phyloP scores from a whole-genome alignment of 2,797 vertebrate genomes.

The Peromyscus melanophrys region DNA sequence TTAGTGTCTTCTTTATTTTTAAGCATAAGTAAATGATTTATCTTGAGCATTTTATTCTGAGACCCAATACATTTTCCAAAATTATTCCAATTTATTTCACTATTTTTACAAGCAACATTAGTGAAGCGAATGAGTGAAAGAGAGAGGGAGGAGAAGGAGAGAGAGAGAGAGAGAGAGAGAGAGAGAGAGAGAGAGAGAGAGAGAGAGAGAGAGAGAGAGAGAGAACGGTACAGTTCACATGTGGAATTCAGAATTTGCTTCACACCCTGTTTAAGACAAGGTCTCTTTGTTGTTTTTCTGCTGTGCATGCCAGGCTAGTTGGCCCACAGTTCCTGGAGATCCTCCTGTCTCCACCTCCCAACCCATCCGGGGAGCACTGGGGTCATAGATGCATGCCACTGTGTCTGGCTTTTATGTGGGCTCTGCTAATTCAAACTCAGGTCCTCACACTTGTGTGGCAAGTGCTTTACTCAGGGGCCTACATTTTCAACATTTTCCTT shows the following conservation, averaged over 20 bases:
- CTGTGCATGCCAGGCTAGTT: not conserved
- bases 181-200: not conserved
- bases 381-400: not conserved
- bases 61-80: not conserved
- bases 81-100: not conserved
- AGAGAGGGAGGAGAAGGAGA: not conserved
- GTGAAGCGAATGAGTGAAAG: not conserved
- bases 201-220: not conserved
- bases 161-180: not conserved
- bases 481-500: not conserved
- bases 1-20: not conserved
- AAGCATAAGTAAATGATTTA: not conserved
- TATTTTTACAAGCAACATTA: not conserved
- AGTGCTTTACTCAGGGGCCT: not conserved
- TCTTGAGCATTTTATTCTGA: not conserved
- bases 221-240: not conserved
- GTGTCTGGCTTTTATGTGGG: not conserved
- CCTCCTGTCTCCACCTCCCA: not conserved
- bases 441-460: not conserved
- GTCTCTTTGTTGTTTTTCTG: not conserved
- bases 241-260: not conserved
- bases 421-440: not conserved
- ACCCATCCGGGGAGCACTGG: not conserved
- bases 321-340: not conserved
- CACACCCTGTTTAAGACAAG: not conserved